Conservation (phyloP, 1,140 invertebrate species). For the Argopecten irradians region DNA sequence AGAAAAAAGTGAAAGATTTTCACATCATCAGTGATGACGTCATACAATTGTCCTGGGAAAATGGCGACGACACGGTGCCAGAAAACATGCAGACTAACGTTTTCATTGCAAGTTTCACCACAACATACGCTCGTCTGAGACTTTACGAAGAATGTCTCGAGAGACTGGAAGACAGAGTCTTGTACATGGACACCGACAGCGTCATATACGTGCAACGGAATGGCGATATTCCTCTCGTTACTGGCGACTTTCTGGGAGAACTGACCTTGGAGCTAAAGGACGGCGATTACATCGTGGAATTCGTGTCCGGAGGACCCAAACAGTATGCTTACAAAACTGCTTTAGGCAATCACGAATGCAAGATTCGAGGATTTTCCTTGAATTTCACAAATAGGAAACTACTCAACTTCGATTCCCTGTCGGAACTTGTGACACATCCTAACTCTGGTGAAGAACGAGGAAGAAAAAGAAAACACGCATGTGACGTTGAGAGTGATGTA, state of each 20-base stretch:
- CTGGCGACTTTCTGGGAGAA: constrained; percentile 30
- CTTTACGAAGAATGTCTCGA: constrained; percentile 71
- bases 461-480: neutral
- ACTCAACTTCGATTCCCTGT: constrained; percentile 28
- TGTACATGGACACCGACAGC: constrained; percentile 77
- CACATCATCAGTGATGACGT: constrained; percentile 39
- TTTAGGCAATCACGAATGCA: constrained; percentile 24
- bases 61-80: neutral
- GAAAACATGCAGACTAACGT: constrained; percentile 65
- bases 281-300: constrained; percentile 31
- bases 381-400: constrained; percentile 38
- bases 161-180: constrained; percentile 59
- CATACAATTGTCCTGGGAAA: constrained; percentile 23
- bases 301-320: constrained; percentile 30
- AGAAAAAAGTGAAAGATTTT: constrained; percentile 36
- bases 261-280: constrained; percentile 34
- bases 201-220: constrained; percentile 35
- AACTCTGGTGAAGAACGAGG: neutral
- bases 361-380: constrained; percentile 42
- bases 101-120: constrained; percentile 72
- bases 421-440: constrained; percentile 25
- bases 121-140: constrained; percentile 74
- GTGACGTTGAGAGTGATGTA: constrained; percentile 19
- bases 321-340: constrained; percentile 42
- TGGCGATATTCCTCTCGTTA: constrained; percentile 28